phyloP scores from a whole-genome alignment of 2,797 vertebrate species.

The Gobionotothen gibberifrons region DNA sequence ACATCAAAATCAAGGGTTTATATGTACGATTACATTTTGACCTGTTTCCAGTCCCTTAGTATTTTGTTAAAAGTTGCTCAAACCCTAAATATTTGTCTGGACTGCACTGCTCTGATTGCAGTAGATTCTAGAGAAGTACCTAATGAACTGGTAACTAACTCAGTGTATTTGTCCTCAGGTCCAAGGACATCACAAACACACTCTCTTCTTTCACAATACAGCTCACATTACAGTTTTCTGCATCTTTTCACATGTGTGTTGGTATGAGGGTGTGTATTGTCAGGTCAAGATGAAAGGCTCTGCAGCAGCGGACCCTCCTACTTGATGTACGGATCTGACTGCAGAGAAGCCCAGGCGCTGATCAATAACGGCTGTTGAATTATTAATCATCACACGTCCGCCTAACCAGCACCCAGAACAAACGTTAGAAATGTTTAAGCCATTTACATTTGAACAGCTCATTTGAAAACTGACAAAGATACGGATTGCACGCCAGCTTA shows the following conservation, averaged over 20 bases:
- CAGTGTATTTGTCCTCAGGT: conserved; percentile 8
- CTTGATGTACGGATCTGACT: conserved; percentile 56
- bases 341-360: conserved; percentile 60
- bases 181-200: conserved; percentile 13
- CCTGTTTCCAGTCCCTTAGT: too few species aligned
- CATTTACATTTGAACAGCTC: conserved; percentile 20
- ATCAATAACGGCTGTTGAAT: conserved; percentile 81
- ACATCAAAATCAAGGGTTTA: too few species aligned
- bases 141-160: conserved; percentile 9
- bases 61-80: too few species aligned
- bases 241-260: conserved; percentile 11
- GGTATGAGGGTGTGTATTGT: conserved; percentile 5
- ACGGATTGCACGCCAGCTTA: not conserved
- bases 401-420: conserved; percentile 29
- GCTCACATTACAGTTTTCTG: conserved; percentile 9
- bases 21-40: too few species aligned
- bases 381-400: conserved; percentile 73
- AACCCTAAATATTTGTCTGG: not conserved
- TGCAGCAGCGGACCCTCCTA: conserved; percentile 35
- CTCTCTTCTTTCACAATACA: not conserved
- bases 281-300: conserved; percentile 56
- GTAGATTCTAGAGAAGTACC: not conserved
- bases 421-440: conserved; percentile 10
- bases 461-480: not conserved
- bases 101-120: not conserved